A percentile compares a stretch with the other conserved stretches of the same genome.
Evolutionary conservation across 2,113 vertebrate genomes (phyloP).

Genomic region (Geococcyx californianus): DNA sequence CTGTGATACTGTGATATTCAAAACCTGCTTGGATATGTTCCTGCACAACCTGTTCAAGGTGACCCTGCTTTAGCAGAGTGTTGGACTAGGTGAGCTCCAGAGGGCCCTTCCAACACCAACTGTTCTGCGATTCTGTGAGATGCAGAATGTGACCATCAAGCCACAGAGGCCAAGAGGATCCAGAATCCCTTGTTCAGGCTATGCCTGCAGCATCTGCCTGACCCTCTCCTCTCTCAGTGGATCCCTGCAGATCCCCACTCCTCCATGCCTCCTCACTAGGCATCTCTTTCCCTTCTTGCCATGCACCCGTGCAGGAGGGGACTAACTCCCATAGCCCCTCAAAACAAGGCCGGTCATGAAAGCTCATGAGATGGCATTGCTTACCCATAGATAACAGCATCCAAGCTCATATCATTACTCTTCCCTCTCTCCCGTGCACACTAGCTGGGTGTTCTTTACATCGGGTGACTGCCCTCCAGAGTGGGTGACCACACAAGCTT

Average conservation of each 20-base stretch:
- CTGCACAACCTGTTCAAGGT: no score
- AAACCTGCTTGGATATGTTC: no score
- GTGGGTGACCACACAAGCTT: not conserved
- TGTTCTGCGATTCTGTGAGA: no score
- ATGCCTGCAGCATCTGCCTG: not conserved
- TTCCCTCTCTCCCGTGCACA: not conserved
- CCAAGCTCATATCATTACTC: not conserved
- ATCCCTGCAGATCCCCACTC: not conserved
- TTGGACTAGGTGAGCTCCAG: no score
- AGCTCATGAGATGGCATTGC: not conserved
- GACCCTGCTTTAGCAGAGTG: no score
- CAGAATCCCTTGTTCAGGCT: not conserved
- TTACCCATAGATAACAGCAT: not conserved
- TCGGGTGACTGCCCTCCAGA: not conserved
- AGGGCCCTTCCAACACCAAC: no score
- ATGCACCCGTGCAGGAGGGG: not conserved
- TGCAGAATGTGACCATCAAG: not conserved
- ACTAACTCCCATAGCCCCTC: not conserved
- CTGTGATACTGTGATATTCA: no score
- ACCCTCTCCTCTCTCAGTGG: not conserved
- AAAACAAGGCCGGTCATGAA: not conserved
- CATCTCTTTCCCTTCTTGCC: not conserved
- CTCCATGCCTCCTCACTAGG: not conserved
- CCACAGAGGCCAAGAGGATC: not conserved
- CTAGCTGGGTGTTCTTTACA: not conserved